Evolutionary conservation across 2,888 invertebrate species (phyloP).

Genomic region (Acanthosoma haemorrhoidale): DNA sequence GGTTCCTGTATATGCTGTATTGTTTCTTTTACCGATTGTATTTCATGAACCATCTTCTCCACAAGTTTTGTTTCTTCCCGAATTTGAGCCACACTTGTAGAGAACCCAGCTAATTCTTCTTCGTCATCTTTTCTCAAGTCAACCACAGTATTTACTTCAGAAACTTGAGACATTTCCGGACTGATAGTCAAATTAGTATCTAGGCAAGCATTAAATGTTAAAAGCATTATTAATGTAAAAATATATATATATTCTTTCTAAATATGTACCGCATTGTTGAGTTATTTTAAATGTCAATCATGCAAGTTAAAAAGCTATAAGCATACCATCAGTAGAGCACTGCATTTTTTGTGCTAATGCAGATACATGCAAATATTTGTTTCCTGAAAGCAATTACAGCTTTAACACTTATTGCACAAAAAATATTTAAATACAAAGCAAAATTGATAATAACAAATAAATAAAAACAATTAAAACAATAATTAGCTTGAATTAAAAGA

Average conservation of each 20-base stretch:
- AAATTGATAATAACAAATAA: no score
- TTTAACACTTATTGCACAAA: no score
- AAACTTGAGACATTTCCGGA: conserved; percentile 33
- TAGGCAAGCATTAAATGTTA: conserved; percentile 7
- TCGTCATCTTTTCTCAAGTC: conserved; percentile 6
- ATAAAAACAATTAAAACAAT: no score
- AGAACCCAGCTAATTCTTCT: conserved; percentile 14
- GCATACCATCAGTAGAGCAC: conserved; percentile 5
- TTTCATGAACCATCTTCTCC: conserved; percentile 30
- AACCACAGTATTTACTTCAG: conserved; percentile 35
- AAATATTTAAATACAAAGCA: no score
- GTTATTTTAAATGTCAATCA: neutral
- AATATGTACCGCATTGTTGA: neutral
- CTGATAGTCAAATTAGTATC: conserved; percentile 22
- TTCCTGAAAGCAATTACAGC: neutral
- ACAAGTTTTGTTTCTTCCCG: conserved; percentile 31
- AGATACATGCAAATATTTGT: neutral
- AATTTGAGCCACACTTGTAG: conserved; percentile 23
- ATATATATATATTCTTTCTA: neutral
- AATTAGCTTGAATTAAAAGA: no score
- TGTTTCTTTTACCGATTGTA: conserved; percentile 31
- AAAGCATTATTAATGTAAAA: neutral
- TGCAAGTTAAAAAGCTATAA: conserved; percentile 19
- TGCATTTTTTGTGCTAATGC: neutral
- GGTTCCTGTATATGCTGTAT: conserved; percentile 31